Base-by-base conservation (phyloP, 92 coral and sea anemone species). In the Porites divaricata region DNA sequence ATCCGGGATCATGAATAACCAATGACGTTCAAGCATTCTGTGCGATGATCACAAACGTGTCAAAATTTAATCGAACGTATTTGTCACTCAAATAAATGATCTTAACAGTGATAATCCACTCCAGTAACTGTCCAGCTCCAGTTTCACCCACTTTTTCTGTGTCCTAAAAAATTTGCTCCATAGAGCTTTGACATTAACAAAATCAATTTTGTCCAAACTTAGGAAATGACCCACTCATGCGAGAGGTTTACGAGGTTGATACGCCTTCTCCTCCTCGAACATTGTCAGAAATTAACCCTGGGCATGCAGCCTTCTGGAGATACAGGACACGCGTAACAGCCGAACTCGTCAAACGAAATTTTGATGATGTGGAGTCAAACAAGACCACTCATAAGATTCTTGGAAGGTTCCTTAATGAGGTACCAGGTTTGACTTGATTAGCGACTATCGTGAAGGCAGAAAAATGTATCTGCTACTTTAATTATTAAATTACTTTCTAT, bases 271-370 rank as follows among this genome's bases (percentile, higher is more conserved):
- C 77, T 9, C 74, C 75, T 1, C 89, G 88, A 8, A 67, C 79
- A 54, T 48, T 26, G 1, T 54, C 75, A 12, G 86, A 72, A 12
- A 70, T 94, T 26, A 77, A 76, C 68, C 90, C 90, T 9, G 85
- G 77, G 79, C 82, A 87, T 74, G 90, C 88, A 20, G 89, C 89
- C 63, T 87, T 94, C 53, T 94, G 98, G 98, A 89, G 90, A 66
- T 90, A 95, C 70, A 92, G 98, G 19, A 85, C 90, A 67, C 84
- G 86, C 56, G 85, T 94, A 26, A 94, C 95, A 21, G 90, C 92
- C 16, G 95, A 94, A 17, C 92, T 89, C 73, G 91, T 87, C 68
- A 75, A 72, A 53, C 90, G 89, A 80, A 89, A 84, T 77, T 95
- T 92, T 63, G 88, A 88, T 61, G 86, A 86, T 45, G 59, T 45